phyloP scores from a whole-genome alignment of 64 coral and sea anemone species.

The Orbicella faveolata region DNA sequence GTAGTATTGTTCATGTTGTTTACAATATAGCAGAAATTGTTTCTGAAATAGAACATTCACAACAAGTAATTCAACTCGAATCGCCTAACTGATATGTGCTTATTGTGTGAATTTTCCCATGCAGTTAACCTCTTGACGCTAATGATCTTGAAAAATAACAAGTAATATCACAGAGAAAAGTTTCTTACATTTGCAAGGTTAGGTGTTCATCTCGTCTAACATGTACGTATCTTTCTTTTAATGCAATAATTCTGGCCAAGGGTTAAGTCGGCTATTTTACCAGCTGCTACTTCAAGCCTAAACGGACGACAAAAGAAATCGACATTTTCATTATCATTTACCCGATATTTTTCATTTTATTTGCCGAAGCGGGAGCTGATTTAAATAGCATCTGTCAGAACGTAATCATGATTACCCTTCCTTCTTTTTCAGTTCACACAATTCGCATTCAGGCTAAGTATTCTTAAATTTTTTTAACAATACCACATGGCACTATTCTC shows the following conservation, averaged over 20 bases:
- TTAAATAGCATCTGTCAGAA: neutral
- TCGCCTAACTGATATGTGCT: neutral
- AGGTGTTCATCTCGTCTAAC: neutral
- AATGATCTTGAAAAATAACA: too few species aligned
- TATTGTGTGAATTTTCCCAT: too few species aligned
- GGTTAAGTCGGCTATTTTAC: neutral
- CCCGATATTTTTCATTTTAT: neutral
- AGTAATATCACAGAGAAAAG: too few species aligned
- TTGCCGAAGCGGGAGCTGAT: neutral
- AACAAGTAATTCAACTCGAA: neutral
- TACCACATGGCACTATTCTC: too few species aligned
- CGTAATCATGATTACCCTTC: neutral
- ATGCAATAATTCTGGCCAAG: neutral
- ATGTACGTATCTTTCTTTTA: neutral
- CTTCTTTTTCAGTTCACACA: too few species aligned
- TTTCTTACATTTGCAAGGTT: too few species aligned
- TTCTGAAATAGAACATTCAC: neutral
- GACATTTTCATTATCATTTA: neutral
- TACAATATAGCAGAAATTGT: neutral
- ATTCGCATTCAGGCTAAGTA: too few species aligned
- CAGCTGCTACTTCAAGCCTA: conserved; percentile 1
- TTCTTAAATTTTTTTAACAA: too few species aligned
- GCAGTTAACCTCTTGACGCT: neutral
- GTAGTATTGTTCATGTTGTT: neutral
- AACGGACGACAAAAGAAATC: neutral